Base-by-base conservation (phyloP, 2,797 vertebrate genomes). In the Cirrhinus molitorella region DNA sequence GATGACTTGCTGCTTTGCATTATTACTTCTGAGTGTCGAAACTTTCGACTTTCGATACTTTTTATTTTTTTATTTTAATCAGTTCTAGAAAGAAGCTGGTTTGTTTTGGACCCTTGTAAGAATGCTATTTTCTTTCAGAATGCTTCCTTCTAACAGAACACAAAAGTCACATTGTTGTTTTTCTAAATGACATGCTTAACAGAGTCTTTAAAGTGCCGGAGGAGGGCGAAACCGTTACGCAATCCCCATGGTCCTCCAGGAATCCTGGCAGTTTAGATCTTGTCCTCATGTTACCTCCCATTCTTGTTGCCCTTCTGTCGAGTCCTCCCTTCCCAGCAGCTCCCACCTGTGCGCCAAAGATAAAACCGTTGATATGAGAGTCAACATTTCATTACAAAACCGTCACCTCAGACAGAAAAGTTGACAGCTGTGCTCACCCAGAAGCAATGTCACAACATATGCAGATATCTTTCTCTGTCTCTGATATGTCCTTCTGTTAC, bases 191-290 rank as follows among this genome's bases (percentile, higher is more conserved):
- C 70, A 51, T 28, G 47, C 28, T 34, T 51, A 19, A 11, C 45
- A 4, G 40, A 77, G 37, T 47, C 65, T 43, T 63, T 17, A 9
- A 23, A 59, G 73, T 43, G 13, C 23, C 7, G 3, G 40, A 77
- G 55, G 23, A 78, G 43, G 43, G 4, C 23, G 80, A 72, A 61
- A 80, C n/a, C 4, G 6, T 71, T 57, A 57, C n/a, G 21, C 16
- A 61, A 75, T 77, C 21, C 19, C 3, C 55, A 70, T 14, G 31
- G 76, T 72, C 83, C 76, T 79, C 34, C 28, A 81, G 67, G 59
- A 74, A 81, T 70, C 66, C 71, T 80, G 59, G 49, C 82, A 31
- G 49, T 80, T 84, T 79, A 73, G 55, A 80, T 51, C 16, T 74
- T 61, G 47, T 81, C 84, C 63, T 78, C 14, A 70, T 66, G 40